phyloP scores from a whole-genome alignment of 2,113 vertebrate species.

The Laticauda colubrina region DNA sequence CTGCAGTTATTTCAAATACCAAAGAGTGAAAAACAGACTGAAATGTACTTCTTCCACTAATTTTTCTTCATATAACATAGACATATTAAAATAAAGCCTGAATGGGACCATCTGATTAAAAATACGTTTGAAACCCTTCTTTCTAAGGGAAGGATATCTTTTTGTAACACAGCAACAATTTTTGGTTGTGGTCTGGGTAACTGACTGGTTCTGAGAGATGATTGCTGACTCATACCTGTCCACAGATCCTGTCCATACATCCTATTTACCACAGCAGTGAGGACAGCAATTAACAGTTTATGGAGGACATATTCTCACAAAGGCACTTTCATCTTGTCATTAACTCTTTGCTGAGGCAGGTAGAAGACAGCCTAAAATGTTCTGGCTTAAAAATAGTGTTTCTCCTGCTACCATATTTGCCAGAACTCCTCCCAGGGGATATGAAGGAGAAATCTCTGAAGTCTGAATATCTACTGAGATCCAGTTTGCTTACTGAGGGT shows the following conservation, averaged over 20 bases:
- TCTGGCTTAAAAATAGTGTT: not conserved
- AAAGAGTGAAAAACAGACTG: slow-evolving; percentile 42
- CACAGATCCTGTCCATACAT: not conserved
- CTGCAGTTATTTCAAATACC: slow-evolving; percentile 36
- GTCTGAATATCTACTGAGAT: not conserved
- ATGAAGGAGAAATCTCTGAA: not conserved
- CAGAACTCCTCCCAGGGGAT: not conserved
- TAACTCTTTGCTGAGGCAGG: not conserved
- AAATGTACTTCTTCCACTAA: slow-evolving; percentile 55
- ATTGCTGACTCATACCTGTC: accelerated
- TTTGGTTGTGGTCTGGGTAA: slow-evolving; percentile 23
- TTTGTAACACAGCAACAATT: not conserved
- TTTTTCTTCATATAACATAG: slow-evolving; percentile 45
- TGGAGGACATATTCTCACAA: not conserved
- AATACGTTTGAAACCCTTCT: slow-evolving; percentile 33
- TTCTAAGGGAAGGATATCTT: slow-evolving; percentile 33
- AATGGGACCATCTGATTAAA: slow-evolving; percentile 44
- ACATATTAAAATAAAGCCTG: slow-evolving; percentile 50
- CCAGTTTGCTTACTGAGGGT: not conserved
- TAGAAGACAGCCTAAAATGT: not conserved
- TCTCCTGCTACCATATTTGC: not conserved
- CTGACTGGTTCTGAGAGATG: not conserved
- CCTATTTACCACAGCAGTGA: not conserved
- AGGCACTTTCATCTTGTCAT: not conserved
- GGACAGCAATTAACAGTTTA: not conserved